These are phyloP conservation scores for Speoplatyrhinus poulsoni DNA, from an alignment of 2,113 vertebrate species.

Conservation along the genomic window DNA sequence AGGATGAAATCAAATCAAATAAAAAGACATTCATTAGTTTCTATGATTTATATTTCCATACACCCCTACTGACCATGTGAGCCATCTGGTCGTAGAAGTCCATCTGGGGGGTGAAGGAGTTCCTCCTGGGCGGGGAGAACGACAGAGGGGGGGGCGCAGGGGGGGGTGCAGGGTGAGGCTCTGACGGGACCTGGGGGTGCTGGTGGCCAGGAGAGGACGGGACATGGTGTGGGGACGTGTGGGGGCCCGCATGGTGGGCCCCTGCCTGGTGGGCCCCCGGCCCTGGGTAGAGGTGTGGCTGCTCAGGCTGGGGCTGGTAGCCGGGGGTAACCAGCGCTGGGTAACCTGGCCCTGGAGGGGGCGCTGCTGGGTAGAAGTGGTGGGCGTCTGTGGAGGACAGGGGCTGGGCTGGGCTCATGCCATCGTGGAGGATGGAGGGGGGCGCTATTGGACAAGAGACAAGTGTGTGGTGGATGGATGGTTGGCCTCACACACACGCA, in stretches of 20 bases:
- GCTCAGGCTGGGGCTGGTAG: conserved; percentile 71
- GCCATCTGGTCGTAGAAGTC: conserved; percentile 86
- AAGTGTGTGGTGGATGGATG: background rate
- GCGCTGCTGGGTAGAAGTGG: conserved; percentile 77
- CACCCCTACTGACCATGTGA: conserved; percentile 76
- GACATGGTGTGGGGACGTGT: conserved; percentile 43
- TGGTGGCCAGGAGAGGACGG: conserved; percentile 39
- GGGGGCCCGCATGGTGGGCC: conserved; percentile 24
- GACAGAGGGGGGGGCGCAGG: conserved; percentile 75
- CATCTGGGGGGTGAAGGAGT: conserved; percentile 72
- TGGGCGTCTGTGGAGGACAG: conserved; percentile 46
- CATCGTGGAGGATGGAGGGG: conserved; percentile 76
- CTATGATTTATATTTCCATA: too few species aligned
- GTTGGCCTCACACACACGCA: background rate
- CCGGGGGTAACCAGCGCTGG: conserved; percentile 52
- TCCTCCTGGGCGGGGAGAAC: conserved; percentile 62
- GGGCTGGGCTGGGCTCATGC: conserved; percentile 54
- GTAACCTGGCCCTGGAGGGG: conserved; percentile 58
- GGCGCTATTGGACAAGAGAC: conserved; percentile 74
- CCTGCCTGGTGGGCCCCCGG: conserved; percentile 26
- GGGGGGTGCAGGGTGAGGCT: conserved; percentile 62
- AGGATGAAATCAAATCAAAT: too few species aligned
- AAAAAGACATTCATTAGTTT: too few species aligned
- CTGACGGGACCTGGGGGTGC: conserved; percentile 19
- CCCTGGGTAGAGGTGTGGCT: conserved; percentile 59